Evolutionary conservation across 2,797 vertebrate genomes (phyloP).

Genomic region (Decapterus maruadsi): DNA sequence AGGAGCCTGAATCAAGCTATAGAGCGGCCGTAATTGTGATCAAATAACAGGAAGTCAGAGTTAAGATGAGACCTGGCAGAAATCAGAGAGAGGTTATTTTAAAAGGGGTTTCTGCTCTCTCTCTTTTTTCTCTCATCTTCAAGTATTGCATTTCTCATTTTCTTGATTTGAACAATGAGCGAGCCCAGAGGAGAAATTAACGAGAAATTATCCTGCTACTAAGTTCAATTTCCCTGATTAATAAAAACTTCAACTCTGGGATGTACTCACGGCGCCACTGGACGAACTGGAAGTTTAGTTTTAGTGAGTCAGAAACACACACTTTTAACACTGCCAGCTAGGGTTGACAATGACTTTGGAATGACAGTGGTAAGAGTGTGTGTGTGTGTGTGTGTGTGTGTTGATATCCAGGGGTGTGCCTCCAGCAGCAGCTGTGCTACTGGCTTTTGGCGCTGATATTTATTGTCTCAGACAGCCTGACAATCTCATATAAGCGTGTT

Average conservation of each 20-base stretch:
- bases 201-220: slow-evolving; percentile 15
- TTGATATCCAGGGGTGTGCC: slow-evolving; percentile 56
- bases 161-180: background rate
- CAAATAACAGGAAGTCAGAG: slow-evolving; percentile 2
- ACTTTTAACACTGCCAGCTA: slow-evolving; percentile 47
- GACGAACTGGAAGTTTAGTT: slow-evolving; percentile 4
- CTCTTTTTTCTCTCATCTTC: too few relatives aligned
- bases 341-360: slow-evolving; percentile 67
- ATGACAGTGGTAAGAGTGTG: slow-evolving; percentile 42
- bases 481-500: slow-evolving; percentile 68
- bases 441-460: slow-evolving; percentile 66
- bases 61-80: background rate
- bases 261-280: background rate
- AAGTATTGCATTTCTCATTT: slow-evolving; percentile 7
- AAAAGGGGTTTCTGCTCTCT: background rate
- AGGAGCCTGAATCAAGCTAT: slow-evolving; percentile 9
- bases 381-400: slow-evolving; percentile 39
- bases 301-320: slow-evolving; percentile 6
- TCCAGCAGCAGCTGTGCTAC: slow-evolving; percentile 67
- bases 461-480: slow-evolving; percentile 75
- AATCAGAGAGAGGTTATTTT: slow-evolving; percentile 7
- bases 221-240: slow-evolving; percentile 27
- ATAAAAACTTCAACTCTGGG: slow-evolving; percentile 5
- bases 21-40: background rate
- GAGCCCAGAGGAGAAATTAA: background rate